Base-by-base conservation (phyloP, 2,113 vertebrate genomes). In the Aplodontia rufa region DNA sequence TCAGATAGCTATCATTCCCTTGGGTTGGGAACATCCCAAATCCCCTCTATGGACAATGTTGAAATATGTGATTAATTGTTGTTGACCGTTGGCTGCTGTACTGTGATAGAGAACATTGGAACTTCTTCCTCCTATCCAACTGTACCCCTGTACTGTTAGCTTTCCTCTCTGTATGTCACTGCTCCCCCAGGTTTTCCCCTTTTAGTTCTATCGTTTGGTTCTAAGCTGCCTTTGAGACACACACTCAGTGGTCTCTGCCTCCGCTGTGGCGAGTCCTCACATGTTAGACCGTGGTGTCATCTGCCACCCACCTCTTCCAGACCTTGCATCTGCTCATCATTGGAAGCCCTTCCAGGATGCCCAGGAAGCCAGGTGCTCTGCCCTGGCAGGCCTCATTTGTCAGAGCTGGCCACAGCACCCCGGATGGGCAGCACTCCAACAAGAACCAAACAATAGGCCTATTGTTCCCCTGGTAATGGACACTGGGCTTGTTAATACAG, bases 401-500 rank as follows among this genome's bases (percentile, higher is more conserved):
- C 74, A 66, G 78, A 60, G 84, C 87, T 22, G 40, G 72, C 66
- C n/a, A 30, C 69, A 5, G 71, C 14, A 6, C 42, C 47, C 91
- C 78, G 72, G 84, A 80, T 80, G 87, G 91, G 80, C 84, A 28
- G n/a, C 3, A 2, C 6, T 64, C 75, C 66, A 90, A 45, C 40
- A 30, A 87, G 90, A 1, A 20, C n/a, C 22, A 28, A 68, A 94
- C 96, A 97, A 64, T 45, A 66, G 35, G 53, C 9, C 53, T 35
- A 32, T 95, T 96, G 68, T 90, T 35, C 17, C 92, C 51, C 62
- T 87, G n/a, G 93, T 30, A 53, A 32, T 9, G 68, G 84, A 93
- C 92, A 85, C 95, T 71, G 28, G 55, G n/a, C 64, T 87, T 58
- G 82, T 92, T 91, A 96, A 93, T 76, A 22, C 45, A 78, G 84